These are phyloP conservation scores for Gonatopus flavifemur DNA, from an alignment of 1,140 invertebrate genomes.

Conservation along the genomic window DNA sequence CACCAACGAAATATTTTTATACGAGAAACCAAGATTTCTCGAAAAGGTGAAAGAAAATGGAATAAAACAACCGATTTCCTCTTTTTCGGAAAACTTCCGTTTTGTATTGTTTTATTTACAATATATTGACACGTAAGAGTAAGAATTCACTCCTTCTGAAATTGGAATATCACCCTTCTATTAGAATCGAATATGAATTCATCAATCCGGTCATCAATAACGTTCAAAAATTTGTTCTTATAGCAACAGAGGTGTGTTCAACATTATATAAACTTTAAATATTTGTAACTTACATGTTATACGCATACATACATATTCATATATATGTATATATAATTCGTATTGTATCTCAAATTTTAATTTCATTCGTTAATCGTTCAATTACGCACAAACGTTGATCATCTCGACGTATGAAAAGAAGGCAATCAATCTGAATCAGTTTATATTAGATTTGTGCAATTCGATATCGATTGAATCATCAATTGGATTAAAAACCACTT, in stretches of 20 bases:
- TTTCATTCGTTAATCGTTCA: slow-evolving; percentile 9
- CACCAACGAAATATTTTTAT: too few species aligned
- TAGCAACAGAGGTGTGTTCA: slow-evolving; percentile 16
- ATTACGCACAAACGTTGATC: slow-evolving; percentile 24
- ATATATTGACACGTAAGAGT: slow-evolving; percentile 40
- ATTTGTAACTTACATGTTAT: slow-evolving; percentile 32
- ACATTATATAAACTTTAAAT: slow-evolving; percentile 34
- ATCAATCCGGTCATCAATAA: slow-evolving; percentile 35
- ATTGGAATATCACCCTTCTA: too few species aligned
- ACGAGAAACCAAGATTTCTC: too few species aligned
- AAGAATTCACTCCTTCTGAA: too few species aligned
- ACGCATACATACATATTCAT: too few species aligned
- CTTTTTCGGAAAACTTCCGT: too few species aligned
- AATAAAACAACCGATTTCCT: too few species aligned
- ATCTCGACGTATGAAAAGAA: slow-evolving; percentile 31
- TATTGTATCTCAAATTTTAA: slow-evolving; percentile 24
- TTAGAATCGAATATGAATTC: slow-evolving; percentile 27
- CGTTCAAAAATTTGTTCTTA: slow-evolving; percentile 19
- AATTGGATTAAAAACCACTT: slow-evolving; percentile 18
- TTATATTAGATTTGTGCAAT: slow-evolving; percentile 38
- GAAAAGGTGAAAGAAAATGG: too few species aligned
- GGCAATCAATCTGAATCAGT: slow-evolving; percentile 26
- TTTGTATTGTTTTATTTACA: slow-evolving; percentile 47
- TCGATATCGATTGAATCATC: slow-evolving; percentile 5
- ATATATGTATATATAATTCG: slow-evolving; percentile 24